A percentile compares a stretch with the other conserved stretches of the same genome.
These are phyloP conservation scores for Macaria notata DNA, from an alignment of 2,888 invertebrate species.

Conservation along the genomic window DNA sequence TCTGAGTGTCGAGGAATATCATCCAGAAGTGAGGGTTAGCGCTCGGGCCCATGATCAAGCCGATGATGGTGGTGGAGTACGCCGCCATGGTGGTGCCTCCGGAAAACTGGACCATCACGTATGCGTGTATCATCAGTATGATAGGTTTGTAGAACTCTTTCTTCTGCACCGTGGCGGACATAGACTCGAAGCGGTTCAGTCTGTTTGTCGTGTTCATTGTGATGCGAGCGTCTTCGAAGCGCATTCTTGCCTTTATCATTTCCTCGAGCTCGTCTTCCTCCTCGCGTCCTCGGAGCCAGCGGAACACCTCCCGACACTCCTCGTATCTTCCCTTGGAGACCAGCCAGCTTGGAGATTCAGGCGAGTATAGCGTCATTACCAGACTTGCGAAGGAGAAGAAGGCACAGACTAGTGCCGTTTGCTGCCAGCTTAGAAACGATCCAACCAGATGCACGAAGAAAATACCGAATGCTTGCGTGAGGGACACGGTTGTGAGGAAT, in stretches of 20 bases:
- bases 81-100: constrained; percentile 86
- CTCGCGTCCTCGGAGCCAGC: constrained; percentile 78
- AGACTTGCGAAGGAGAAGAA: constrained; percentile 70
- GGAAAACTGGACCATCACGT: constrained; percentile 84
- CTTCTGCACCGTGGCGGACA: constrained; percentile 46
- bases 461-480: constrained; percentile 82
- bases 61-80: constrained; percentile 84
- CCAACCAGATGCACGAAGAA: constrained; percentile 83
- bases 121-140: constrained; percentile 81
- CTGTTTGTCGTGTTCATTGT: constrained; percentile 32
- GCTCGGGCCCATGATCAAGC: constrained; percentile 76
- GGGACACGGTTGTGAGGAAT: constrained; percentile 79
- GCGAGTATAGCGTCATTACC: constrained; percentile 58
- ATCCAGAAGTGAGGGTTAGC: constrained; percentile 85
- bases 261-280: constrained; percentile 61
- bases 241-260: constrained; percentile 52
- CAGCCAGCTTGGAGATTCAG: constrained; percentile 85
- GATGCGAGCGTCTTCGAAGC: constrained; percentile 44
- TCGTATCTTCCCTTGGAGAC: constrained; percentile 71
- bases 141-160: constrained; percentile 82
- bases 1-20: constrained; percentile 83
- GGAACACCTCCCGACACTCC: constrained; percentile 77
- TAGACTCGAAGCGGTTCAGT: constrained; percentile 32
- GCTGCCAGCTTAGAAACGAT: constrained; percentile 78
- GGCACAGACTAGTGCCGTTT: constrained; percentile 72